phyloP scores from a whole-genome alignment of 1,140 invertebrate genomes.

The Agrilus planipennis region DNA sequence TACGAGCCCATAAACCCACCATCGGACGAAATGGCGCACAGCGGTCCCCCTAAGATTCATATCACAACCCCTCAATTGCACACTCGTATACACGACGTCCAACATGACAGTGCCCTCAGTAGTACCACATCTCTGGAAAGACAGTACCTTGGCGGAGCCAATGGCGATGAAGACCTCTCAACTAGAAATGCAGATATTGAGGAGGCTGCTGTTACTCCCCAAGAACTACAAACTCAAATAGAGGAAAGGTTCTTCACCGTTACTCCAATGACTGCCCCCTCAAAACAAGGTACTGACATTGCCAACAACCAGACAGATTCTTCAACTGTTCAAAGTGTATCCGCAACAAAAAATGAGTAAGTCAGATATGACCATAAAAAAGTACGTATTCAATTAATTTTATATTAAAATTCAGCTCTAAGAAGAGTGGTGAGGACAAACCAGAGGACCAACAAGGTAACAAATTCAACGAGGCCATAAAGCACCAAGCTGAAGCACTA shows the following conservation, averaged over 20 bases:
- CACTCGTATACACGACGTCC: conserved; percentile 3
- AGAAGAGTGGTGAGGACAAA: conserved; percentile 20
- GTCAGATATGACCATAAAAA: too few relatives aligned
- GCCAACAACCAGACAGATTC: too few relatives aligned
- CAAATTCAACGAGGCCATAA: conserved; percentile 8
- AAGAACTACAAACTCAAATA: conserved; percentile 18
- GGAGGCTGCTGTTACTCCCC: conserved; percentile 8
- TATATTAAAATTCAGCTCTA: too few relatives aligned
- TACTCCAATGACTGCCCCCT: conserved; percentile 5
- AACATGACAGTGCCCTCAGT: conserved; percentile 5
- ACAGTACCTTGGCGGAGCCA: conserved; percentile 1
- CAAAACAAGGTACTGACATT: conserved; percentile 2
- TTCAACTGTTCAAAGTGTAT: too few relatives aligned
- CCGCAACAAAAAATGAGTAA: conserved; percentile 33
- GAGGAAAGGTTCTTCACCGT: conserved; percentile 20
- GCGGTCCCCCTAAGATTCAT: conserved; percentile 1
- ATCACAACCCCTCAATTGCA: conserved; percentile 7
- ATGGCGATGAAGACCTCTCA: too few relatives aligned
- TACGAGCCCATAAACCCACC: conserved; percentile 61
- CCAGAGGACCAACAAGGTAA: neutral
- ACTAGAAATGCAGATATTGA: too few relatives aligned
- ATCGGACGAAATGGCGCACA: conserved; percentile 11
- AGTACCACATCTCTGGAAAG: conserved; percentile 8
- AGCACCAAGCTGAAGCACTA: too few relatives aligned
- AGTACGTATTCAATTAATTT: too few relatives aligned